These are phyloP conservation scores for Acanthosepion lycidas DNA, from an alignment of 2,888 invertebrate genomes.

Conservation along the genomic window DNA sequence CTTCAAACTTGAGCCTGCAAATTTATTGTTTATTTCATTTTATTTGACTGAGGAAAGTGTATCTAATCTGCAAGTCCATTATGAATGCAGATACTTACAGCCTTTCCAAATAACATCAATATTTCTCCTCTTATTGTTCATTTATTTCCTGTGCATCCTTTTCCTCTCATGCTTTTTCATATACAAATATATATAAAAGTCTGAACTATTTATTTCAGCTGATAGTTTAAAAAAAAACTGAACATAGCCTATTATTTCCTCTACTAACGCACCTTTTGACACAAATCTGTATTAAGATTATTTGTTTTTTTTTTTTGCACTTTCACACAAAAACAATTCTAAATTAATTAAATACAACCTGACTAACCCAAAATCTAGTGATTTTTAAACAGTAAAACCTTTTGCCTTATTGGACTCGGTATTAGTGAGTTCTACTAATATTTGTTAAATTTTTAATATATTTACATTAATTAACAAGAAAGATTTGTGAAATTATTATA, in stretches of 20 bases:
- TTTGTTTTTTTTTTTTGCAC: neutral
- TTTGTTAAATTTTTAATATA: neutral
- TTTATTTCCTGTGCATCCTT: neutral
- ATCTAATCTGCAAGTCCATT: neutral
- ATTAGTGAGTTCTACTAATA: neutral
- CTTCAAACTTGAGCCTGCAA: neutral
- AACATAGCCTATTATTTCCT: no score
- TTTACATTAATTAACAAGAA: no score
- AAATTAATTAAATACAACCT: neutral
- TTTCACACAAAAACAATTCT: neutral
- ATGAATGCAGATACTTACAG: neutral
- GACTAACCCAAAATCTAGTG: neutral
- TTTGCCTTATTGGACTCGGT: neutral
- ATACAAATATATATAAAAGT: constrained; percentile 10
- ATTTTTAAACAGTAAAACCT: no score
- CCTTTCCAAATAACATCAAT: neutral
- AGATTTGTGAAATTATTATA: neutral
- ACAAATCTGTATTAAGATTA: neutral
- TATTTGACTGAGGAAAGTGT: neutral
- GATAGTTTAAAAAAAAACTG: no score
- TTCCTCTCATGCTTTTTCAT: neutral
- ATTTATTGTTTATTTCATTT: neutral
- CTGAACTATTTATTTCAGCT: neutral
- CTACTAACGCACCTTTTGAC: neutral
- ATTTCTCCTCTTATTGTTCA: neutral